These are phyloP conservation scores for Drosophila formosana DNA, from an alignment of 2,888 invertebrate genomes.

Conservation along the genomic window DNA sequence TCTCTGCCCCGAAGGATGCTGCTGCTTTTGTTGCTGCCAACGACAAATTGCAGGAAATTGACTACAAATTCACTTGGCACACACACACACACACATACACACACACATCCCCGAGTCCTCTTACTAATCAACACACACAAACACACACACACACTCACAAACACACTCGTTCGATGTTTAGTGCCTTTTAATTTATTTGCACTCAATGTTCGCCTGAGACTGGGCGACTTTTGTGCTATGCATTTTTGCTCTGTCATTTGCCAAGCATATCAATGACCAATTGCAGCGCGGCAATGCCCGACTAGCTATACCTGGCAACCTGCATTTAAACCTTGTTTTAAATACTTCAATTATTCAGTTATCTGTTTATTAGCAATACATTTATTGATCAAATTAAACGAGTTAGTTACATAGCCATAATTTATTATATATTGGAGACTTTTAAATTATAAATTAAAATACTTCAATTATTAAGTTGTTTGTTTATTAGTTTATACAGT, in stretches of 20 bases:
- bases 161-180: constrained; percentile 17
- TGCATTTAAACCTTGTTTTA: not conserved
- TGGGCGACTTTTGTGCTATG: constrained; percentile 42
- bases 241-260: constrained; percentile 40
- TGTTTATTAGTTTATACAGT: too few species aligned
- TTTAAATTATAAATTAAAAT: too few species aligned
- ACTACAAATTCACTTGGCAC: constrained; percentile 73
- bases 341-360: not conserved
- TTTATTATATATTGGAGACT: too few species aligned
- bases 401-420: too few species aligned
- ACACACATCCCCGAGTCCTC: constrained; percentile 23
- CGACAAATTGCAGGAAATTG: constrained; percentile 80
- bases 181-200: constrained; percentile 31
- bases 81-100: constrained; percentile 18
- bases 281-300: not conserved
- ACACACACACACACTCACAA: constrained; percentile 18
- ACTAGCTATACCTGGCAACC: not conserved
- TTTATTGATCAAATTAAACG: too few species aligned
- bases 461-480: too few species aligned
- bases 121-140: constrained; percentile 32
- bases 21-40: constrained; percentile 31
- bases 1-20: constrained; percentile 2
- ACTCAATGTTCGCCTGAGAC: constrained; percentile 59
- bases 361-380: too few species aligned
- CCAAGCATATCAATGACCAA: constrained; percentile 61